A percentile compares a stretch with the other conserved stretches of the same genome.
Evolutionary conservation across 2,797 vertebrate genomes (phyloP).

Genomic region (Macroramphosus scolopax): DNA sequence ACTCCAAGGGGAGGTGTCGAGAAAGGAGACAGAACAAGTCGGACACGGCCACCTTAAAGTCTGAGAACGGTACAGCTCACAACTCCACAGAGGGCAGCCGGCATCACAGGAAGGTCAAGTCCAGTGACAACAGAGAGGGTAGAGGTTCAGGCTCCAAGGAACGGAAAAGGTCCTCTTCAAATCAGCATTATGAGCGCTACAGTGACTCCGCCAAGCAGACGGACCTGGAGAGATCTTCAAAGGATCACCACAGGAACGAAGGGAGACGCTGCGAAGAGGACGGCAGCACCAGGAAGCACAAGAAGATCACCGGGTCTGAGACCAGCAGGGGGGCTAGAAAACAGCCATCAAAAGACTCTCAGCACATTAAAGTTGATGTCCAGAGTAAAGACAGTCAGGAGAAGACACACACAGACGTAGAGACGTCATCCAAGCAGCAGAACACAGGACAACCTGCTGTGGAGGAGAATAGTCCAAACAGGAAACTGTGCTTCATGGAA

Average conservation of each 20-base stretch:
- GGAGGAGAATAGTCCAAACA: constrained; percentile 80
- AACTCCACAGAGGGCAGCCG: constrained; percentile 47
- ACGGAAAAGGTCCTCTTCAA: constrained; percentile 47
- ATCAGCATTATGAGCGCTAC: constrained; percentile 39
- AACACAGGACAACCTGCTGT: constrained; percentile 19
- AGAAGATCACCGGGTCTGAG: constrained; percentile 41
- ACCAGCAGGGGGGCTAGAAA: constrained; percentile 54
- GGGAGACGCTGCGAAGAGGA: constrained; percentile 74
- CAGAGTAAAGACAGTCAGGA: constrained; percentile 23
- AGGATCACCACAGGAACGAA: constrained; percentile 75
- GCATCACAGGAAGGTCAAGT: constrained; percentile 38
- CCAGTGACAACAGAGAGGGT: constrained; percentile 6
- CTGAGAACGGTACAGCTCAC: constrained; percentile 9
- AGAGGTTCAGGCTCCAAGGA: constrained; percentile 63
- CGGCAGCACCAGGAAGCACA: constrained; percentile 70
- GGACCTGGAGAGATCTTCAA: constrained; percentile 47
- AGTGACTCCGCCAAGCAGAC: constrained; percentile 46
- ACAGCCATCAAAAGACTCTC: constrained; percentile 66
- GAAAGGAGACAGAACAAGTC: constrained; percentile 35
- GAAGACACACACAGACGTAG: constrained; percentile 5
- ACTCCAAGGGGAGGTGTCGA: constrained; percentile 25
- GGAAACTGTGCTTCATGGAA: constrained; percentile 97
- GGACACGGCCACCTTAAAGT: constrained; percentile 20
- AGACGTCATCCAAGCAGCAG: constrained; percentile 36
- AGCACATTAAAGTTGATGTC: constrained; percentile 57